phyloP scores from a whole-genome alignment of 2,113 vertebrate genomes.

The Clarias batrachus region DNA sequence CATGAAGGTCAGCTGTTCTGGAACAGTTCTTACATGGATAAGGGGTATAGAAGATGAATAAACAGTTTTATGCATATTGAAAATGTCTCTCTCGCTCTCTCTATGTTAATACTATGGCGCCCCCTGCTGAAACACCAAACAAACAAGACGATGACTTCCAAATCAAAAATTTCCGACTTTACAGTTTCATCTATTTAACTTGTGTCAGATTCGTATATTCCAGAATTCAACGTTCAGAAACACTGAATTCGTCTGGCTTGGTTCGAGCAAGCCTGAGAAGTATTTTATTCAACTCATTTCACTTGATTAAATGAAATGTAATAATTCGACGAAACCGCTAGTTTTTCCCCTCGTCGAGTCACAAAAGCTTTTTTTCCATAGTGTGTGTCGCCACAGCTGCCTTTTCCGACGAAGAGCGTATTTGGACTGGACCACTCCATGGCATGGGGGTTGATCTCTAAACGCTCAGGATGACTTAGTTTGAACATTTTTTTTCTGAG shows the following conservation, averaged over 20 bases:
- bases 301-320: background rate
- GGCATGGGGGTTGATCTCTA: background rate
- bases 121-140: background rate
- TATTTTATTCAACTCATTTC: background rate
- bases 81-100: background rate
- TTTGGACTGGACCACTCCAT: slow-evolving; percentile 1
- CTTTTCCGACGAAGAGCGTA: background rate
- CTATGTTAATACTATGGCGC: background rate
- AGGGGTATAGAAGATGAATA: too few relatives aligned
- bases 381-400: slow-evolving; percentile 3
- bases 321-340: background rate
- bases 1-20: too few relatives aligned
- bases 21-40: too few relatives aligned
- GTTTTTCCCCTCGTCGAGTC: background rate
- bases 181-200: background rate
- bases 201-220: background rate
- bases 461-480: background rate
- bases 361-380: background rate
- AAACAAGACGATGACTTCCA: background rate
- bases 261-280: background rate
- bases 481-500: background rate
- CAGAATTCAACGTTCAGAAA: background rate
- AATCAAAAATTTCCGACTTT: background rate
- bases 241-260: background rate
- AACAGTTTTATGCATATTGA: background rate